Percentiles rank a stretch among this genome's conserved stretches.
Conservation (phyloP, 2,888 invertebrate genomes). For the Lasioglossum morio region DNA sequence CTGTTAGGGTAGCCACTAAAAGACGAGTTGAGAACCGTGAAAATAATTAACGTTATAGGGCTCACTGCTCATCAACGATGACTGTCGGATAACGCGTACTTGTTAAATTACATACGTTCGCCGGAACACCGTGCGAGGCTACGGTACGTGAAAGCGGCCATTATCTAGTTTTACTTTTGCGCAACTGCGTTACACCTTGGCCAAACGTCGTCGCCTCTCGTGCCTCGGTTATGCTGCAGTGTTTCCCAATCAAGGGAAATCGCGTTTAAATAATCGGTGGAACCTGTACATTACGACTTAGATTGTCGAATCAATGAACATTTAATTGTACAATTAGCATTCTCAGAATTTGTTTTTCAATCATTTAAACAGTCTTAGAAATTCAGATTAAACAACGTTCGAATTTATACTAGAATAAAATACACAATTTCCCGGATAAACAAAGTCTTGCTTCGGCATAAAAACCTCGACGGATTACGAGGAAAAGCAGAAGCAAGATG, state of each 20-base stretch:
- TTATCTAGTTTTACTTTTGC: constrained; percentile 81
- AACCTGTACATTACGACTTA: not conserved
- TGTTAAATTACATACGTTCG: constrained; percentile 78
- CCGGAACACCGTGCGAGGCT: constrained; percentile 75
- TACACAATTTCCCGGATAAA: no score
- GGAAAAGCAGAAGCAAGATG: no score
- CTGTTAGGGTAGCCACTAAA: constrained; percentile 20
- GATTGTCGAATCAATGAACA: not conserved
- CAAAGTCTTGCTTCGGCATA: no score
- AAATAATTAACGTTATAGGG: constrained; percentile 84
- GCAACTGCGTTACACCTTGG: constrained; percentile 70
- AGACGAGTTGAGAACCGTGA: constrained; percentile 77
- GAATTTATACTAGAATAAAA: no score
- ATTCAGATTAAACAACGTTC: no score
- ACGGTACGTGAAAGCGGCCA: constrained; percentile 84
- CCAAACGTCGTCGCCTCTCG: constrained; percentile 48
- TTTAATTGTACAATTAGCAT: not conserved
- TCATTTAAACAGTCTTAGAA: no score
- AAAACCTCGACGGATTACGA: no score
- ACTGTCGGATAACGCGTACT: constrained; percentile 78
- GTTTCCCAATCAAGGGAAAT: not conserved
- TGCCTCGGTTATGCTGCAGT: not conserved
- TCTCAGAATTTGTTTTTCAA: no score
- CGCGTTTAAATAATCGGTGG: not conserved
- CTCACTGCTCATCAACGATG: constrained; percentile 78